Evolutionary conservation across 1,140 invertebrate species (phyloP).

Genomic region (Ectropis grisescens): DNA sequence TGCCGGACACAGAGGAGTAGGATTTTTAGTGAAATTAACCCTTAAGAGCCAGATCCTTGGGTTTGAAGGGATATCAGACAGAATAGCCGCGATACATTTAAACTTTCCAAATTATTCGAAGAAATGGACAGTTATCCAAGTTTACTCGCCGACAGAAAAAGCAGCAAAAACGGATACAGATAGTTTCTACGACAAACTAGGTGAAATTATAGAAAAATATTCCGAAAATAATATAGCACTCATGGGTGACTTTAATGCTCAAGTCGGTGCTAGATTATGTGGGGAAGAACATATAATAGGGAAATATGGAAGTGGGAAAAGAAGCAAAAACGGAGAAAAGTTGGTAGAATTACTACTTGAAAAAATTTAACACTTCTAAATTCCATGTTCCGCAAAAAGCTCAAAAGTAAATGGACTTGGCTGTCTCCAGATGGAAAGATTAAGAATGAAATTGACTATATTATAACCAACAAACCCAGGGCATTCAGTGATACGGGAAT

Average conservation of each 20-base stretch:
- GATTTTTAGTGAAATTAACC: background rate
- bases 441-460: slow-evolving; percentile 13
- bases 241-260: slow-evolving; percentile 17
- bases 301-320: slow-evolving; percentile 15
- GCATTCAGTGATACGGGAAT: slow-evolving; percentile 9
- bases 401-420: slow-evolving; percentile 11
- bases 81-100: background rate
- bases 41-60: background rate
- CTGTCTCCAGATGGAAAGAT: slow-evolving; percentile 3
- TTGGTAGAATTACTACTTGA: slow-evolving; percentile 9
- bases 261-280: slow-evolving; percentile 7
- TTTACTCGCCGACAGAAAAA: slow-evolving; percentile 19
- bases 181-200: slow-evolving; percentile 10
- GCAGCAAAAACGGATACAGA: slow-evolving; percentile 5
- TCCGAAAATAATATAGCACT: slow-evolving; percentile 12
- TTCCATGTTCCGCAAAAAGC: slow-evolving; percentile 7
- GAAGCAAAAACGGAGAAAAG: slow-evolving; percentile 15
- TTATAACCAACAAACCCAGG: slow-evolving; percentile 10
- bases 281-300: slow-evolving; percentile 11
- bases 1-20: slow-evolving; percentile 1
- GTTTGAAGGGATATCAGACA: too few species aligned
- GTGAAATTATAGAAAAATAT: slow-evolving; percentile 6
- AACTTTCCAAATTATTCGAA: slow-evolving; percentile 4
- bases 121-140: slow-evolving; percentile 14
- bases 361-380: slow-evolving; percentile 10